Evolutionary conservation across 2,113 vertebrate species (phyloP).

Genomic region (Dryoscopus gambensis): DNA sequence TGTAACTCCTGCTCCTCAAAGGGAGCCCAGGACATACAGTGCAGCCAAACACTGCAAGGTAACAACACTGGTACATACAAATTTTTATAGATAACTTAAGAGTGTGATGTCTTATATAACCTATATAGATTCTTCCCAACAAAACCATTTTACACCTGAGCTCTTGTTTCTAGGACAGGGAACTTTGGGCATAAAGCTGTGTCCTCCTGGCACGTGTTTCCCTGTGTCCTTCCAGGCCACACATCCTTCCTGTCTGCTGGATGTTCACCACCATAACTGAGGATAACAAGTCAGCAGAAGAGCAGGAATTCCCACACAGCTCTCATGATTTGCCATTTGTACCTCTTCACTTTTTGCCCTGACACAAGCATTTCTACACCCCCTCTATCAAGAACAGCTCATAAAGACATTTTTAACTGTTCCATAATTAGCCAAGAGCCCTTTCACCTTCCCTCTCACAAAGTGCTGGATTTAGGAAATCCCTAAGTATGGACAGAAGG

Average conservation of each 20-base stretch:
- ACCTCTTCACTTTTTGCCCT: neutral
- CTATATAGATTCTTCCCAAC: neutral
- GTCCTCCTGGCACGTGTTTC: neutral
- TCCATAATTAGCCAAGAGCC: neutral
- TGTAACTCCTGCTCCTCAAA: neutral
- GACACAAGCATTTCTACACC: fast-evolving
- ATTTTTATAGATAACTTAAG: neutral
- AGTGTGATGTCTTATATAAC: neutral
- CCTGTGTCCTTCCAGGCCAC: neutral
- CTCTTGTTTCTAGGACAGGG: neutral
- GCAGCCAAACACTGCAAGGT: neutral
- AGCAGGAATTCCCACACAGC: neutral
- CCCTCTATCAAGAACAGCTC: neutral
- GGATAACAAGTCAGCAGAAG: neutral
- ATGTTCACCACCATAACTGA: neutral
- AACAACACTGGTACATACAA: neutral
- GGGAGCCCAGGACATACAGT: neutral
- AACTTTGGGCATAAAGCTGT: neutral
- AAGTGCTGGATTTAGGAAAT: neutral
- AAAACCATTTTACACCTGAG: neutral
- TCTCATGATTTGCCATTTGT: neutral
- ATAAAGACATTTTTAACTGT: neutral
- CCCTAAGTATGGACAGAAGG: fast-evolving
- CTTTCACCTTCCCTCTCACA: neutral
- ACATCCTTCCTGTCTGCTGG: neutral